phyloP scores from a whole-genome alignment of 2,113 vertebrate genomes.

The Siniperca chuatsi region DNA sequence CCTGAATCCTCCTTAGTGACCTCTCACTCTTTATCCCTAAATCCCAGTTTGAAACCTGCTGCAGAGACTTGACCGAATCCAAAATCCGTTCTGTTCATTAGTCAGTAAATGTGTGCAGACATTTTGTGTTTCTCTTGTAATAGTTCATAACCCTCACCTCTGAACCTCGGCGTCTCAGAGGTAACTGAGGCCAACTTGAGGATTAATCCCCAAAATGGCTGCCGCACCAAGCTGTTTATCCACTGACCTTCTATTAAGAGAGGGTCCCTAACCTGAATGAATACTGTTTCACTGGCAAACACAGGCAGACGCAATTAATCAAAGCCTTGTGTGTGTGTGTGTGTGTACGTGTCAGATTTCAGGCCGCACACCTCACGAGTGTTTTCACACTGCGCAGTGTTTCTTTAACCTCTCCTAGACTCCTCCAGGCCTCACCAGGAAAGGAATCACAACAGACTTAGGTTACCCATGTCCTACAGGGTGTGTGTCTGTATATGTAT shows the following conservation, averaged over 20 bases:
- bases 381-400: conserved; percentile 79
- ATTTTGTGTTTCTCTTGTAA: conserved; percentile 53
- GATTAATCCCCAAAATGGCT: conserved; percentile 74
- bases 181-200: conserved; percentile 49
- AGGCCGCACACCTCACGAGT: conserved; percentile 78
- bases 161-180: conserved; percentile 63
- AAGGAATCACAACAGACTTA: conserved; percentile 86
- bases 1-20: background rate
- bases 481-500: conserved; percentile 59
- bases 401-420: conserved; percentile 84
- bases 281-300: conserved; percentile 77
- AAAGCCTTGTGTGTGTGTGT: conserved; percentile 71
- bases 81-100: conserved; percentile 35
- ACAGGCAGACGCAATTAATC: conserved; percentile 77
- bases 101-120: conserved; percentile 22
- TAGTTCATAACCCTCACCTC: conserved; percentile 75
- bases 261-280: conserved; percentile 72
- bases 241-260: conserved; percentile 72
- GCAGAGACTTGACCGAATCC: conserved; percentile 17
- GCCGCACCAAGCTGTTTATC: conserved; percentile 68
- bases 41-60: conserved; percentile 22
- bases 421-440: conserved; percentile 78
- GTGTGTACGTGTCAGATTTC: conserved; percentile 70
- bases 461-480: conserved; percentile 85
- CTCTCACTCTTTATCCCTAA: background rate